Conservation (phyloP, 2,797 vertebrate genomes). For the Brotula barbata region DNA sequence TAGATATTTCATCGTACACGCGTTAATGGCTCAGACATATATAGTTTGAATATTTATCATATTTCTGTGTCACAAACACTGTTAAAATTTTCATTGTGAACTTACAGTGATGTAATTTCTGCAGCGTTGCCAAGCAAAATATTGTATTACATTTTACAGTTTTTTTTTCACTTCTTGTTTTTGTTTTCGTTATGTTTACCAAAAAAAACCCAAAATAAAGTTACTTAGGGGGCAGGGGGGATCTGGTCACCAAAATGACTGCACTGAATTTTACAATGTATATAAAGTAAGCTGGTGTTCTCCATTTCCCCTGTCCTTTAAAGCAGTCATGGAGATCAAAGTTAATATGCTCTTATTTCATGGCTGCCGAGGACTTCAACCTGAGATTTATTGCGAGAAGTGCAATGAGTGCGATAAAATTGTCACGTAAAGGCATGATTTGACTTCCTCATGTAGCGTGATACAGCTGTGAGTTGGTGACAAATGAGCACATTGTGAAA, state of each 20-base stretch:
- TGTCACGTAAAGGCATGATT: constrained; percentile 29
- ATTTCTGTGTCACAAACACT: too few relatives aligned
- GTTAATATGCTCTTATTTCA: constrained; percentile 25
- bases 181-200: too few relatives aligned
- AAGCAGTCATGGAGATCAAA: constrained; percentile 22
- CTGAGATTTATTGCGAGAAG: constrained; percentile 36
- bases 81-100: too few relatives aligned
- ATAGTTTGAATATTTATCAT: too few relatives aligned
- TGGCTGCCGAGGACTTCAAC: background rate
- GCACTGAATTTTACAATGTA: constrained; percentile 18
- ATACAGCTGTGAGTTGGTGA: constrained; percentile 37
- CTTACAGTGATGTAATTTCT: too few relatives aligned
- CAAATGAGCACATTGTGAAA: constrained; percentile 59
- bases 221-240: too few relatives aligned
- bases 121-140: too few relatives aligned
- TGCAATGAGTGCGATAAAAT: constrained; percentile 20
- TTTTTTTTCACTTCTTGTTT: too few relatives aligned
- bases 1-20: background rate
- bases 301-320: constrained; percentile 8
- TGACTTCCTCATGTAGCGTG: constrained; percentile 8
- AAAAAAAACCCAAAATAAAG: too few relatives aligned
- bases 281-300: constrained; percentile 9
- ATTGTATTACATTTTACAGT: too few relatives aligned
- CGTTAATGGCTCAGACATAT: background rate
- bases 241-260: background rate